Evolutionary conservation across 2,797 vertebrate species (phyloP), one percentile per base, ranked within the genome.

Genomic region (Sebastes trivittatus): DNA sequence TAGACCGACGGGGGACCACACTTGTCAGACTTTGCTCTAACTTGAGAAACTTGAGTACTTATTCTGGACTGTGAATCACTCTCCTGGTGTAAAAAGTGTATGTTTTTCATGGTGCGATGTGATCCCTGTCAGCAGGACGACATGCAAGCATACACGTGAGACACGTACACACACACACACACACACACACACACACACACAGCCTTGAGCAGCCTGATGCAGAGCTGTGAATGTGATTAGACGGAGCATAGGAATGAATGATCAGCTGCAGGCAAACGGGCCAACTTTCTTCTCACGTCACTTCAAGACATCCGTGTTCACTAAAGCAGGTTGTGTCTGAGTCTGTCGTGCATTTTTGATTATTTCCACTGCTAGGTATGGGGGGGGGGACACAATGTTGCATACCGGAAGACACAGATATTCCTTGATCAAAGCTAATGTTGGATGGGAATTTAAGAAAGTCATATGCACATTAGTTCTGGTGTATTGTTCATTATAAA

Each of bases 191-290:
- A 23, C 34, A 18, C 66, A 60, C 76, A 73, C 38, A 63, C 64
- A 52, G 18, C 23, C 46, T 13, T 18, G 18, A 72, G 68, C 27
- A 46, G 27, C 25, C 61, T 77, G 68, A 82, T 66, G 63, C 59
- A 30, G 74, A 88, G 71, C 88, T 90, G 88, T 55, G 67, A 84
- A 91, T 89, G 88, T 89, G 89, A 92, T 87, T 76, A 91, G 86
- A 85, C 82, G n/a, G 86, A 78, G 84, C 71, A 46, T 65, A 71
- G 69, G 78, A 65, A 73, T 60, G 70, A 89, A 82, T 32, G 77
- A 87, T 84, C 74, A 76, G 32, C 64, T 78, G 72, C 68, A 70
- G 74, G 72, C 30, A 6, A 77, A 68, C 34, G 11, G 76, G 77
- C 46, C 72, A 63, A 49, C 30, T 69, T 32, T 32, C 78, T 76